phyloP scores from a whole-genome alignment of 2,797 vertebrate genomes.

The Fistularia commersonii region DNA sequence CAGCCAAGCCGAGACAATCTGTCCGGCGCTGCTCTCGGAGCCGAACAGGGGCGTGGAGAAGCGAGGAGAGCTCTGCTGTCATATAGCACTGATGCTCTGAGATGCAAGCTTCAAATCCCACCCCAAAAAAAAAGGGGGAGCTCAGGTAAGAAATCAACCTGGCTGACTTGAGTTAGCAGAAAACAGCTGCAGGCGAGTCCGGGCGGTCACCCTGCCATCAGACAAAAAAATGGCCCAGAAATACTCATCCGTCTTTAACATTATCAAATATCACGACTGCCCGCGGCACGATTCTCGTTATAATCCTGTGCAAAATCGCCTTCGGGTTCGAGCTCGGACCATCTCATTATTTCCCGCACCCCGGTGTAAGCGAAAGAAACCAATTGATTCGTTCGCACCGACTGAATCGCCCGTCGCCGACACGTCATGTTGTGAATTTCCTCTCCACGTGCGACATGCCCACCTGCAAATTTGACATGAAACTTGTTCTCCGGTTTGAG shows the following conservation, averaged over 20 bases:
- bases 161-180: background rate
- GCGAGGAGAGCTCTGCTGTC: conserved; percentile 21
- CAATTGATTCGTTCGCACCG: too few species aligned
- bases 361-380: conserved; percentile 10
- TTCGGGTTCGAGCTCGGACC: background rate
- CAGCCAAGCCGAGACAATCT: conserved; percentile 47
- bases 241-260: conserved; percentile 1
- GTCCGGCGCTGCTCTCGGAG: conserved; percentile 30
- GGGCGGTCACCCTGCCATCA: background rate
- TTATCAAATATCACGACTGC: background rate
- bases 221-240: conserved; percentile 6
- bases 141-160: too few species aligned
- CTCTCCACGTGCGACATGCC: too few species aligned
- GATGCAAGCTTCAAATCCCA: too few species aligned
- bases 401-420: too few species aligned
- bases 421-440: too few species aligned
- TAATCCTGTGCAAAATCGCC: conserved; percentile 7
- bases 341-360: conserved; percentile 20
- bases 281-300: conserved; percentile 7
- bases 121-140: too few species aligned
- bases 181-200: conserved; percentile 8
- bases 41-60: conserved; percentile 13
- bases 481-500: conserved; percentile 87
- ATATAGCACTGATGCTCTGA: too few species aligned
- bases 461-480: conserved; percentile 86